phyloP scores from a whole-genome alignment of 2,113 vertebrate genomes.

The Archocentrus centrarchus region DNA sequence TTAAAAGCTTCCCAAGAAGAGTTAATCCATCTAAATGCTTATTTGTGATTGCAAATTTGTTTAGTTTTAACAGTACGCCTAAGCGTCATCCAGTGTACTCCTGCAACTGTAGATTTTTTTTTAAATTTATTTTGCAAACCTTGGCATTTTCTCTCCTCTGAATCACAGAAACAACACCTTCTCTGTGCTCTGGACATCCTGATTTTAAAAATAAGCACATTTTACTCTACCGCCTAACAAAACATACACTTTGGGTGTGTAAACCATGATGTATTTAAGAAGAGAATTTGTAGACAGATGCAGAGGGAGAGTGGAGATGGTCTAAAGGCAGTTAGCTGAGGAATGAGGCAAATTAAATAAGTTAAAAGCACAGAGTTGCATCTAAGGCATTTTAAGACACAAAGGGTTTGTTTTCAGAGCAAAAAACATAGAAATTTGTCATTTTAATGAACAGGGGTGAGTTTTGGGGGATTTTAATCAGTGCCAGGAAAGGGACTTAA shows the following conservation, averaged over 20 bases:
- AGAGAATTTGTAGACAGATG: neutral
- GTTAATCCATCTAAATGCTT: constrained; percentile 4
- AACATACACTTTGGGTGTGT: neutral
- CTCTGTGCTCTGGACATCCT: neutral
- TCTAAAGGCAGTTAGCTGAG: neutral
- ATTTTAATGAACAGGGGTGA: constrained; percentile 7
- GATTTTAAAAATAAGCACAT: neutral
- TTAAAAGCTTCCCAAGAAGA: neutral
- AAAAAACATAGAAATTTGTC: neutral
- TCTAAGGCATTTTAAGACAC: constrained; percentile 3
- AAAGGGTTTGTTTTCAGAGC: neutral
- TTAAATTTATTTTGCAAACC: neutral
- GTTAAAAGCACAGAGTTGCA: neutral
- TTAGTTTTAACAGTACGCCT: neutral
- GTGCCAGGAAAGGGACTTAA: constrained; percentile 6
- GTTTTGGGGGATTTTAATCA: constrained; percentile 1
- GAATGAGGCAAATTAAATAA: neutral
- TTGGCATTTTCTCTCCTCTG: neutral
- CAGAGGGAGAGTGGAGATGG: neutral
- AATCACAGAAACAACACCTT: neutral
- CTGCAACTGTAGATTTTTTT: neutral
- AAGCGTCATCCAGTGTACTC: neutral
- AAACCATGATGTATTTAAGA: neutral
- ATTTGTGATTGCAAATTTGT: neutral
- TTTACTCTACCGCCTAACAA: neutral